A percentile compares a stretch with the other conserved stretches of the same genome.
These are phyloP conservation scores for Poeciliopsis occidentalis DNA, from an alignment of 2,113 vertebrate genomes.

Conservation along the genomic window DNA sequence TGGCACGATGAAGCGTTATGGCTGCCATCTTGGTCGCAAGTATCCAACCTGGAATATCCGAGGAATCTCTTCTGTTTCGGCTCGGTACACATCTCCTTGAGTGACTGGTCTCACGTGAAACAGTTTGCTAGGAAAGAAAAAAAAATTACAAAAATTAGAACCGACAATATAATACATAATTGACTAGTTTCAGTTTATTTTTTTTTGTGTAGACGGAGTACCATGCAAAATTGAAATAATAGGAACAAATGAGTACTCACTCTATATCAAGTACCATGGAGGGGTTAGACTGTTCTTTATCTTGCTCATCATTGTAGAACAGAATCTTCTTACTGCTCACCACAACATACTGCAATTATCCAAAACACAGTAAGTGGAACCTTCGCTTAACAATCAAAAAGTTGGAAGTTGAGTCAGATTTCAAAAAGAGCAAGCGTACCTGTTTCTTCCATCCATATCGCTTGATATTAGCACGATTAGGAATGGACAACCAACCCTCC, in stretches of 20 bases:
- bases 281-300: constrained; percentile 97
- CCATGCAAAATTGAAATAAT: background rate
- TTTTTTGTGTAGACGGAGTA: background rate
- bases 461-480: constrained; percentile 96
- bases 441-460: constrained; percentile 98
- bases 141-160: too few relatives aligned
- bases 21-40: too few relatives aligned
- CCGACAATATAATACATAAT: background rate
- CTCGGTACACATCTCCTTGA: too few relatives aligned
- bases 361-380: too few relatives aligned
- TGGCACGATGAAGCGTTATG: too few relatives aligned
- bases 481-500: constrained; percentile 98
- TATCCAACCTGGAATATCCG: too few relatives aligned
- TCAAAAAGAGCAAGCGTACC: constrained; percentile 74
- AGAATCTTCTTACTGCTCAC: constrained; percentile 99
- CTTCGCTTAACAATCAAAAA: too few relatives aligned
- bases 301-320: constrained; percentile 97
- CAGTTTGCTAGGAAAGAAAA: too few relatives aligned
- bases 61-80: too few relatives aligned
- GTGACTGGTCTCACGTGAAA: too few relatives aligned
- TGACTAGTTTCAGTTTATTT: background rate
- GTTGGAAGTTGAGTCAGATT: too few relatives aligned
- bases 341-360: too few relatives aligned
- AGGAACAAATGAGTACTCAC: constrained; percentile 81
- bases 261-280: constrained; percentile 99